Evolutionary conservation across 2,888 invertebrate genomes (phyloP).

Genomic region (Xanthia icteritia): DNA sequence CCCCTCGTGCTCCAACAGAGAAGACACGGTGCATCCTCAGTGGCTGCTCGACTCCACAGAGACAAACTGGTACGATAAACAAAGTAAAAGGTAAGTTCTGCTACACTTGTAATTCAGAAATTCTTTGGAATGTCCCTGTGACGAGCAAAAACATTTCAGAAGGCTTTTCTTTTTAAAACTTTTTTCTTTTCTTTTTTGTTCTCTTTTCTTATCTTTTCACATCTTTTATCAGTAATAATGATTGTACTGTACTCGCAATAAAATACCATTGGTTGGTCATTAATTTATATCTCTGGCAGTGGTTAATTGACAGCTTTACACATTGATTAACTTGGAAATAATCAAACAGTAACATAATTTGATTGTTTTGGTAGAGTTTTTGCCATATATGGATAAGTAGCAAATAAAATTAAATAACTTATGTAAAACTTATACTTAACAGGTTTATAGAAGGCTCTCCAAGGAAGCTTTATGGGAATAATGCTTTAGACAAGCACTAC

Average conservation of each 20-base stretch:
- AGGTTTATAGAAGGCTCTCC: slow-evolving; percentile 78
- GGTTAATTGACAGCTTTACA: neutral
- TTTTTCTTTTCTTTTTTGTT: neutral
- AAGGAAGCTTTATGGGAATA: slow-evolving; percentile 79
- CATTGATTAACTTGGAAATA: neutral
- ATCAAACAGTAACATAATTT: neutral
- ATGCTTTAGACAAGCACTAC: slow-evolving; percentile 67
- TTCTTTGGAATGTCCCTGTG: neutral
- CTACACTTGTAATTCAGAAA: neutral
- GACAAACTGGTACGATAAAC: slow-evolving; percentile 91
- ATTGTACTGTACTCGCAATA: neutral
- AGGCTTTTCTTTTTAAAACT: neutral
- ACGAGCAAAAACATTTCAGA: neutral
- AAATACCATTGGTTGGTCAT: neutral
- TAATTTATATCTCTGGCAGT: neutral
- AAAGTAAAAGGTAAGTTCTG: slow-evolving; percentile 77
- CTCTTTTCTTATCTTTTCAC: neutral
- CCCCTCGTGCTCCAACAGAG: slow-evolving; percentile 89
- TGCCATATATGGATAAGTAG: neutral
- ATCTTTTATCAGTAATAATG: neutral
- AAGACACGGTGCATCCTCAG: slow-evolving; percentile 92
- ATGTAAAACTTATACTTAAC: neutral
- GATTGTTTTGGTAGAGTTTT: neutral
- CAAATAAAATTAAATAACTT: slow-evolving; percentile 1
- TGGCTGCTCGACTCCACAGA: slow-evolving; percentile 92